A percentile compares a stretch with the other conserved stretches of the same genome.
Conservation (phyloP, 2,113 vertebrate species). For the Tachysurus vachellii region DNA sequence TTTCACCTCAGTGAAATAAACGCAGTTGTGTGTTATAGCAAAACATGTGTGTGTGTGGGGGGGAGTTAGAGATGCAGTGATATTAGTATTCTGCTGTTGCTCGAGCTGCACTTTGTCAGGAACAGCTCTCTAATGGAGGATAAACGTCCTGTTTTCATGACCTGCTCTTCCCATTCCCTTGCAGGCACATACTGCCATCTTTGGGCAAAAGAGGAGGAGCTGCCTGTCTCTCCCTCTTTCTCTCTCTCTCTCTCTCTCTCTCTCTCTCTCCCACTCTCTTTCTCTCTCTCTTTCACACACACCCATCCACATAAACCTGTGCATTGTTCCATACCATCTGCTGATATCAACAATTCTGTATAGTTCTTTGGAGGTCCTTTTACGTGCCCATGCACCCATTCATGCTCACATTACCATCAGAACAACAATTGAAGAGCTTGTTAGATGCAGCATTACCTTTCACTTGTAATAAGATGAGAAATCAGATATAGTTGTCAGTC, state of each 20-base stretch:
- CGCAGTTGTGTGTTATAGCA: constrained; percentile 54
- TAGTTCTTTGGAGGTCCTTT: neutral
- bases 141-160: constrained; percentile 58
- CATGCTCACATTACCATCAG: neutral
- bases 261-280: constrained; percentile 14
- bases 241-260: neutral
- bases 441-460: neutral
- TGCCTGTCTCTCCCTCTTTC: constrained; percentile 3
- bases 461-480: neutral
- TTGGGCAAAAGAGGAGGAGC: constrained; percentile 49
- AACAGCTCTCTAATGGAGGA: constrained; percentile 58
- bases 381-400: neutral
- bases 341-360: neutral
- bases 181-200: constrained; percentile 60
- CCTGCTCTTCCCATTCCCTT: constrained; percentile 52
- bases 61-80: constrained; percentile 17
- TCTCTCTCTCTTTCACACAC: neutral
- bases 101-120: constrained; percentile 58
- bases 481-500: neutral
- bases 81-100: constrained; percentile 56
- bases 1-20: constrained; percentile 54
- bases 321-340: neutral
- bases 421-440: neutral
- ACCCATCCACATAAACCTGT: neutral
- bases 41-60: neutral